These are phyloP conservation scores for Bos taurus DNA, from an alignment of 2,113 vertebrate genomes.

Conservation along the genomic window DNA sequence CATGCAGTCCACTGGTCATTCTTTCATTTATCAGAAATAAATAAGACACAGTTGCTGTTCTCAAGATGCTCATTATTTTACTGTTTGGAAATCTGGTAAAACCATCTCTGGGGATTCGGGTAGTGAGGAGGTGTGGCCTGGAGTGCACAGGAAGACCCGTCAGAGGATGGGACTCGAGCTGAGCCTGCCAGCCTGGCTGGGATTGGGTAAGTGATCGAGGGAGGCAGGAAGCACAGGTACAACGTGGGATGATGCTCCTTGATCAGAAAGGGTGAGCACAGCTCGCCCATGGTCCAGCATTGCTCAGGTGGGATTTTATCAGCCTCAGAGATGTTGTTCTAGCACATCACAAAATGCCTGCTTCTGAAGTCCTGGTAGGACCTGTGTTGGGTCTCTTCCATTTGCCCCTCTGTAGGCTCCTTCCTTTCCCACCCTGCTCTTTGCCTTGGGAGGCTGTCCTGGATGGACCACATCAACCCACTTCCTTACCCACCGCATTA, in stretches of 20 bases:
- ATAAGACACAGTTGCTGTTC: not conserved
- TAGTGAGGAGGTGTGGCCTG: not conserved
- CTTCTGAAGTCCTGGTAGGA: not conserved
- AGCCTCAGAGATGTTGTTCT: not conserved
- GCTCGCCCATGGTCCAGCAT: not conserved
- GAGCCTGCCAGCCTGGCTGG: not conserved
- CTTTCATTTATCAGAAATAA: not conserved
- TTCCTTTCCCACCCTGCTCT: not conserved
- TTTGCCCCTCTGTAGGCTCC: not conserved
- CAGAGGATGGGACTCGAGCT: no score
- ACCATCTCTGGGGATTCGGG: no score
- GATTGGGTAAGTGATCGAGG: not conserved
- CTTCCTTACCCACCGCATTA: no score
- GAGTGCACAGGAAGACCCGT: not conserved
- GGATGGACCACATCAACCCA: no score
- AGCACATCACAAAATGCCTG: not conserved
- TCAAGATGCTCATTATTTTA: not conserved
- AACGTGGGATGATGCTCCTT: fast-evolving
- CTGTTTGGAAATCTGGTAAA: not conserved
- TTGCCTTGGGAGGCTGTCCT: not conserved
- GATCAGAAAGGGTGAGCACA: not conserved
- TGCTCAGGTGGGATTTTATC: not conserved
- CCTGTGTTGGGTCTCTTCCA: not conserved
- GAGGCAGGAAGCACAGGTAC: not conserved
- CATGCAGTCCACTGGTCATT: not conserved